Base-by-base conservation (phyloP, 2,888 invertebrate species). In the Hypena proboscidalis region DNA sequence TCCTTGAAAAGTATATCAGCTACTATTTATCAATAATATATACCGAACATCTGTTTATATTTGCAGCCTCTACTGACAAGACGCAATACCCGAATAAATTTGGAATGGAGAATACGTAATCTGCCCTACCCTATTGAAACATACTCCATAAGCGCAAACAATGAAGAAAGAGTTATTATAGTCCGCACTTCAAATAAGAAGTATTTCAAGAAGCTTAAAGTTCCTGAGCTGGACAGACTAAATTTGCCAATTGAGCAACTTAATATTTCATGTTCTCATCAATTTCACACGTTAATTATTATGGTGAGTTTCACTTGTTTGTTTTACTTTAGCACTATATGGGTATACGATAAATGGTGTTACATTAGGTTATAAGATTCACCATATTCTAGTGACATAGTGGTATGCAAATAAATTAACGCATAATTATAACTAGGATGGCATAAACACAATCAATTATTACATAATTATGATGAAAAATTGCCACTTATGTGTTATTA, bases 81-180 rank as follows among this genome's bases (percentile, higher is more conserved):
- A 74, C 91, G 96, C 53, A 93, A 95, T 32, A 96, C 96, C 5
- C 95, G 94, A 85, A 91, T 92, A 9, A 93, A 93, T 67, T 85
- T 97, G 33, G 96, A 97, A 83, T 97, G 96, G 96, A 91, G 96
- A 58, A 95, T 97, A 58, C 91, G 96, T 51, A 97, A 97, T 80
- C 78, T 97, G 9, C 93, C 95, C 0, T 96, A 95, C 80, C 92
- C 95, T 0, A 86, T 95, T 48, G 93, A 94, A 56, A 93, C 93
- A 0, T 97, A 95, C 75, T 92, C 93, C 1, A 93, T 97, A 1
- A 92, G 90, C 35, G 94, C 93, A 0, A 93, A 95, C 49, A 82
- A 91, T 52, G 93, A 94, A 36, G 92, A 93, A 23, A 93, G 92
- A 46, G 90, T 88, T 42, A 93, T 97, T 36, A 84, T 93, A 13